Percentiles rank a stretch among this genome's conserved stretches.
Conservation (phyloP, 2,888 invertebrate species). For the Pandemis cinnamomeana region DNA sequence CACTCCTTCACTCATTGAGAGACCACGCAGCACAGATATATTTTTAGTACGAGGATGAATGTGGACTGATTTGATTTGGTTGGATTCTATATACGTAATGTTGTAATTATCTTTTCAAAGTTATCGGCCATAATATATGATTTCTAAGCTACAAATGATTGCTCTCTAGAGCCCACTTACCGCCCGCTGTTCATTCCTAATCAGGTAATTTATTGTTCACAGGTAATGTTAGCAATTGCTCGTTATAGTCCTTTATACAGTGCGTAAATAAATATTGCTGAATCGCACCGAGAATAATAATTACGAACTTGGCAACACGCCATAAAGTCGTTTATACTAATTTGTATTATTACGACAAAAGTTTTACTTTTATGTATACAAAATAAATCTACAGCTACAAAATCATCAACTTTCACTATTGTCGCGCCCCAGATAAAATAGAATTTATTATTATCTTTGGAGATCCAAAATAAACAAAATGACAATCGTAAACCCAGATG, state of each 20-base stretch:
- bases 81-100: neutral
- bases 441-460: neutral
- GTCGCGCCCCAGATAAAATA: conserved; percentile 15
- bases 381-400: neutral
- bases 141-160: neutral
- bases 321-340: conserved; percentile 53
- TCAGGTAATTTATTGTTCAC: conserved; percentile 28
- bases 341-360: conserved; percentile 46
- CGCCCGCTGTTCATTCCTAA: neutral
- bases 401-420: conserved; percentile 14
- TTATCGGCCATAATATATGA: neutral
- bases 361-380: conserved; percentile 14
- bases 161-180: conserved; percentile 5
- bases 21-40: too few species aligned
- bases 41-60: neutral
- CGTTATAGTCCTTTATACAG: conserved; percentile 15
- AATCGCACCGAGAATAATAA: conserved; percentile 12
- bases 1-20: too few species aligned
- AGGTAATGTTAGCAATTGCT: conserved; percentile 1
- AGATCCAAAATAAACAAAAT: conserved; percentile 36
- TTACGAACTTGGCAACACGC: conserved; percentile 52
- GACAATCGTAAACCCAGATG: conserved; percentile 38
- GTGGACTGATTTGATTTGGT: neutral
- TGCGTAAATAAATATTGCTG: conserved; percentile 26
- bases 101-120: neutral